Percentiles rank a stretch among this genome's conserved stretches.
phyloP scores from a whole-genome alignment of 2,113 vertebrate species.

The Dissostichus mawsoni region DNA sequence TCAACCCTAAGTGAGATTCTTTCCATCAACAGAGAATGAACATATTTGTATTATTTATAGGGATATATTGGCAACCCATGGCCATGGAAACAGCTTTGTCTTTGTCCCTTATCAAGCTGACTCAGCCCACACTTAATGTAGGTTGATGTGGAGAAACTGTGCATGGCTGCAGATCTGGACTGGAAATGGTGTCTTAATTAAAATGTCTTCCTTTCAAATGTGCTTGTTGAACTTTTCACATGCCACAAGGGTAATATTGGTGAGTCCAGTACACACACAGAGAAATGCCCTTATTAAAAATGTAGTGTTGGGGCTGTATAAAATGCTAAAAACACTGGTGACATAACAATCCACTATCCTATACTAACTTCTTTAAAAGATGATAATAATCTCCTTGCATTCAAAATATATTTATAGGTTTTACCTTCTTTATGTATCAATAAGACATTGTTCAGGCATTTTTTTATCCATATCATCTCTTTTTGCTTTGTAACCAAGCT shows the following conservation, averaged over 20 bases:
- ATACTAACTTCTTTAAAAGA: not conserved
- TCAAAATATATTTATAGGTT: not conserved
- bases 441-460: not conserved
- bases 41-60: not conserved
- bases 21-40: conserved; percentile 9
- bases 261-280: not conserved
- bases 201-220: conserved; percentile 44
- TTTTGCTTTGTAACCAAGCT: conserved; percentile 26
- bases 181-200: conserved; percentile 48
- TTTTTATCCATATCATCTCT: not conserved
- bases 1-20: not conserved
- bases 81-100: conserved; percentile 36
- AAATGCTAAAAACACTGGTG: not conserved
- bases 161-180: conserved; percentile 50
- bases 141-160: conserved; percentile 41
- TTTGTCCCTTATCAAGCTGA: conserved; percentile 62
- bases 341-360: not conserved
- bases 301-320: not conserved
- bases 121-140: conserved; percentile 40
- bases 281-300: conserved; percentile 6
- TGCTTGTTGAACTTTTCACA: conserved; percentile 34
- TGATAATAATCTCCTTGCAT: conserved; percentile 4
- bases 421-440: not conserved
- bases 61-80: conserved; percentile 18
- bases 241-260: conserved; percentile 6